A percentile compares a stretch with the other conserved stretches of the same genome.
Evolutionary conservation across 2,113 vertebrate genomes (phyloP).

Genomic region (Callocephalon fimbriatum): DNA sequence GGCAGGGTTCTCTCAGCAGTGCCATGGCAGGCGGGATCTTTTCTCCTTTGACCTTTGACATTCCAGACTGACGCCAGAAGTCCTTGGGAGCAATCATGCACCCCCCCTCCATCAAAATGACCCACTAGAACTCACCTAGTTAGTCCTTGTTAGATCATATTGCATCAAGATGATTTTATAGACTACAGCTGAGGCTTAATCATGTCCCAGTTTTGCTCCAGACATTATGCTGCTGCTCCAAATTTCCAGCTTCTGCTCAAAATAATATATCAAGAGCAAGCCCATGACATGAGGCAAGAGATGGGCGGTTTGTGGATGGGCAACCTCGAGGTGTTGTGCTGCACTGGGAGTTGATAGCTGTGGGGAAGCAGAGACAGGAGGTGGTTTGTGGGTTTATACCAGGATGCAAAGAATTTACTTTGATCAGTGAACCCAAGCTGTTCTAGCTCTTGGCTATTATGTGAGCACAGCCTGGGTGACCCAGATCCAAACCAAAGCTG

Average conservation of each 20-base stretch:
- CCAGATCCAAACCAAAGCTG: background rate
- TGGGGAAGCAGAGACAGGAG: background rate
- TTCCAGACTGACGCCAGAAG: background rate
- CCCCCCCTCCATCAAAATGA: background rate
- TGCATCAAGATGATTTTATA: background rate
- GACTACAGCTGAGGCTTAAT: background rate
- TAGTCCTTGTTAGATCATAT: background rate
- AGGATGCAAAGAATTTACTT: background rate
- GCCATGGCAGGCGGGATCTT: background rate
- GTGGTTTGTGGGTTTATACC: background rate
- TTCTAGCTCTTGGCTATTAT: background rate
- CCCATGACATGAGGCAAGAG: background rate
- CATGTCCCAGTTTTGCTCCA: background rate
- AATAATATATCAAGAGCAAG: background rate
- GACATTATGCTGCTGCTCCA: background rate
- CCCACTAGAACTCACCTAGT: background rate
- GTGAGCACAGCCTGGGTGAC: background rate
- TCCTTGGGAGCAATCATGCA: background rate
- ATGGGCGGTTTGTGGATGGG: background rate
- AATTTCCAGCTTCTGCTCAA: background rate
- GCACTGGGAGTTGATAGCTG: fast-evolving
- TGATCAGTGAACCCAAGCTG: background rate
- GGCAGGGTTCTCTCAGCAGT: background rate
- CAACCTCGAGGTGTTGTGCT: background rate
- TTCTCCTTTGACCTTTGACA: background rate